These are phyloP conservation scores for Ciconia maguari DNA, from an alignment of 2,113 vertebrate species.

Conservation along the genomic window DNA sequence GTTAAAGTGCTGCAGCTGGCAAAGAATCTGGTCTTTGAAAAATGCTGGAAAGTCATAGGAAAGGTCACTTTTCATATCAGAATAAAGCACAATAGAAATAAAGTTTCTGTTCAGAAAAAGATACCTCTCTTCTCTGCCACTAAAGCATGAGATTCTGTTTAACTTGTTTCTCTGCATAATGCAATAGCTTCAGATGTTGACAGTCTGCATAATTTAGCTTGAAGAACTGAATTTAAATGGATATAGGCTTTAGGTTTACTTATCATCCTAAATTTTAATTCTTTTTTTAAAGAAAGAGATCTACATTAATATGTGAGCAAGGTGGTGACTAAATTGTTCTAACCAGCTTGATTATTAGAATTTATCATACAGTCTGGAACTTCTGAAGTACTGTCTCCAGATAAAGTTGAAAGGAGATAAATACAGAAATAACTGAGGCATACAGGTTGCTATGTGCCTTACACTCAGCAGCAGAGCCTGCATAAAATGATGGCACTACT, in stretches of 20 bases:
- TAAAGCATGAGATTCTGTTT: not conserved
- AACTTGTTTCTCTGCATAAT: not conserved
- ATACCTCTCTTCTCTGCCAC: not conserved
- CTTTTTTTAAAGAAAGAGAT: not conserved
- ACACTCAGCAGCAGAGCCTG: not conserved
- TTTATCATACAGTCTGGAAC: not conserved
- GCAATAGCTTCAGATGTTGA: not conserved
- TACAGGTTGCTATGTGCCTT: not conserved
- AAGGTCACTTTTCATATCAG: conserved; percentile 34
- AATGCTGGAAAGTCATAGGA: not conserved
- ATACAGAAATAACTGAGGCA: not conserved
- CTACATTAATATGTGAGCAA: not conserved
- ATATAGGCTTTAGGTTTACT: not conserved
- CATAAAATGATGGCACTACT: not conserved
- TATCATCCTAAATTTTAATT: not conserved
- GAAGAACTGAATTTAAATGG: not conserved
- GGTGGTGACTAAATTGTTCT: not conserved
- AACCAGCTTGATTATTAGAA: not conserved
- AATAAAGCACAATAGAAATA: conserved; percentile 12
- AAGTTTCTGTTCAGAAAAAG: not conserved
- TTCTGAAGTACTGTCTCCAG: not conserved
- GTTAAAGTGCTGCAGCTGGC: not conserved
- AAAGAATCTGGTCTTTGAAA: conserved; percentile 1
- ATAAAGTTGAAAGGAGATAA: not conserved
- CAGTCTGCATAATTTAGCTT: not conserved